Percentiles rank a stretch among this genome's conserved stretches.
Conservation (phyloP, 2,797 vertebrate genomes). For the Phyllotis vaccarum region DNA sequence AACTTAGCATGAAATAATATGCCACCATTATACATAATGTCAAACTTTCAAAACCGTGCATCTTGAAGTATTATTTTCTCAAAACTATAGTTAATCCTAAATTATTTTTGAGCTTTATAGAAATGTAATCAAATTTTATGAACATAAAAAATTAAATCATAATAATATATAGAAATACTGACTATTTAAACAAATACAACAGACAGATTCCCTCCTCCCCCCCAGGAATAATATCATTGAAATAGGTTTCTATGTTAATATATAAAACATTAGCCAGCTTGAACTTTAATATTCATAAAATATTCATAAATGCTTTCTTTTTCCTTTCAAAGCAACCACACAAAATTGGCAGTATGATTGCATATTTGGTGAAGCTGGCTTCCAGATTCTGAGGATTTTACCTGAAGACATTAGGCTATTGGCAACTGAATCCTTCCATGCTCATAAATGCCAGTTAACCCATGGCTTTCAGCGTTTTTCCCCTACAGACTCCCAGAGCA, state of each 20-base stretch:
- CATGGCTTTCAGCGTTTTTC: neutral
- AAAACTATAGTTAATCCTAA: neutral
- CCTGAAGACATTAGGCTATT: neutral
- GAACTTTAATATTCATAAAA: neutral
- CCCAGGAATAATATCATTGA: neutral
- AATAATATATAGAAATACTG: neutral
- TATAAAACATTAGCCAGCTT: slow-evolving; percentile 7
- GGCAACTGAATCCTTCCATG: neutral
- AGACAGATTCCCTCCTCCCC: neutral
- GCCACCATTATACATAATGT: neutral
- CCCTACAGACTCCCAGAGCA: too few relatives aligned
- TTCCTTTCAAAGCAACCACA: slow-evolving; percentile 1
- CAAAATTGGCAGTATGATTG: neutral
- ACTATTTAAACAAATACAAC: neutral
- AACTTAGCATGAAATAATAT: slow-evolving; percentile 35
- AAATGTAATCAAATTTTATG: neutral
- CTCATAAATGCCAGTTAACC: neutral
- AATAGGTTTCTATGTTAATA: neutral
- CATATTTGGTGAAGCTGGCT: neutral
- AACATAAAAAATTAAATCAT: neutral
- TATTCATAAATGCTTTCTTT: slow-evolving; percentile 18
- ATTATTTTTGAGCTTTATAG: slow-evolving; percentile 15
- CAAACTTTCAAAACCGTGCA: neutral
- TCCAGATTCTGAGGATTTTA: neutral
- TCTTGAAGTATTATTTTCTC: slow-evolving; percentile 11